Evolutionary conservation across 2,113 vertebrate species (phyloP), one percentile per base, ranked within the genome.

Genomic region (Bambusicola thoracicus): DNA sequence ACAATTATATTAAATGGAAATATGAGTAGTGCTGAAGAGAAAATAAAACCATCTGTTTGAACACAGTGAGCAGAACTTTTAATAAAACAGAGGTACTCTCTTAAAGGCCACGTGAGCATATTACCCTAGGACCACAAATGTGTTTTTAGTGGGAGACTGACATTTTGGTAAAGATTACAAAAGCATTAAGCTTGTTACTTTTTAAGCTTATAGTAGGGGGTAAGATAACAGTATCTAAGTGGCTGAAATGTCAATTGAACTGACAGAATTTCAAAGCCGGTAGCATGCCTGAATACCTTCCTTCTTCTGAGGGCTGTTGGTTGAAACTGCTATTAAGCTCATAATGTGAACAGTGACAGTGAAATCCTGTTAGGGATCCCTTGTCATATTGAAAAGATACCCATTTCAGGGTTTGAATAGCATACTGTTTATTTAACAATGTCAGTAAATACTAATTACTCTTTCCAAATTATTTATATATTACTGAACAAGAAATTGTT

Each of bases 21-120:
- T 90, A 72, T 38, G 27, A 53, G 32, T 56, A 77, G 32, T 76
- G 65, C 67, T 90, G 79, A 86, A 38, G 70, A 81, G 46, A 92
- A 96, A 95, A 92, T 90, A 94, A 96, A 93, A 29, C 66, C 70
- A 74, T 94, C 87, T 94, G 55, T 92, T 93, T 93, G 81, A 94
- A 85, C 68, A 68, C 48, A 73, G 20, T 44, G 44, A 79, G 66
- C 13, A 81, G 81, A 89, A 94, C 79, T 92, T 94, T 92, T 94
- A 96, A 88, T 79, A 82, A 89, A 94, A 74, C 83, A 56, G 30
- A 86, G 58, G 36, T 61, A 92, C 34, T 76, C 27, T 90, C 78
- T 93, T 83, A 87, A 95, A 94, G 62, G 70, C 88, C 38, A 24
- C 55, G 30, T 94, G 53, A 79, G n/a, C 51, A 34, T 85, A 90